Conservation (phyloP, 2,113 vertebrate genomes). For the Ictalurus punctatus region DNA sequence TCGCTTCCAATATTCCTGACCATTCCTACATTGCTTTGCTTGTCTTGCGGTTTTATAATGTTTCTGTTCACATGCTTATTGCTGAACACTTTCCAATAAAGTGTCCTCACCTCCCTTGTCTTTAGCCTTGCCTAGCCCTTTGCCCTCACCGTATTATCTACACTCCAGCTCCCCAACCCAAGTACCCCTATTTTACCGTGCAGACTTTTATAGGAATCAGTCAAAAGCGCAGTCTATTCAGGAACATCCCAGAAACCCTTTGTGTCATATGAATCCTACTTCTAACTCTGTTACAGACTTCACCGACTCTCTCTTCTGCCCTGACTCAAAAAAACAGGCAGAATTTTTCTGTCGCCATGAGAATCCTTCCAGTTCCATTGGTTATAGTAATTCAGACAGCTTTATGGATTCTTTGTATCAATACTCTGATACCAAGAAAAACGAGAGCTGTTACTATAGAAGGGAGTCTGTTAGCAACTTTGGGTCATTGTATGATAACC, state of each 20-base stretch:
- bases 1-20: slow-evolving; percentile 51
- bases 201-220: slow-evolving; percentile 64
- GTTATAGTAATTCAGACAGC: slow-evolving; percentile 40
- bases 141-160: slow-evolving; percentile 71
- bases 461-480: slow-evolving; percentile 49
- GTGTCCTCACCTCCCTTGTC: slow-evolving; percentile 74
- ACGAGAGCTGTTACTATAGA: not conserved
- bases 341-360: slow-evolving; percentile 48
- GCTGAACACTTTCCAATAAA: slow-evolving; percentile 48
- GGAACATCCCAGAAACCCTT: slow-evolving; percentile 48
- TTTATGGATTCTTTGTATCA: slow-evolving; percentile 51
- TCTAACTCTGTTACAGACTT: slow-evolving; percentile 30
- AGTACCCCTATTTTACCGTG: slow-evolving; percentile 56
- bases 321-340: slow-evolving; percentile 12
- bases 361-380: slow-evolving; percentile 43
- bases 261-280: not conserved
- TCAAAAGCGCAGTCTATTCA: slow-evolving; percentile 44
- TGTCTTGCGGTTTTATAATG: slow-evolving; percentile 21
- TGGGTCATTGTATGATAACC: slow-evolving; percentile 18
- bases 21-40: slow-evolving; percentile 37
- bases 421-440: slow-evolving; percentile 3
- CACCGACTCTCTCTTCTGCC: slow-evolving; percentile 46
- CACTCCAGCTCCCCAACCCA: slow-evolving; percentile 67
- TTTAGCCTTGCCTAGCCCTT: slow-evolving; percentile 57
- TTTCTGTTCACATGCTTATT: slow-evolving; percentile 34